Evolutionary conservation across 2,888 invertebrate species (phyloP).

Genomic region (Meteorus colon): DNA sequence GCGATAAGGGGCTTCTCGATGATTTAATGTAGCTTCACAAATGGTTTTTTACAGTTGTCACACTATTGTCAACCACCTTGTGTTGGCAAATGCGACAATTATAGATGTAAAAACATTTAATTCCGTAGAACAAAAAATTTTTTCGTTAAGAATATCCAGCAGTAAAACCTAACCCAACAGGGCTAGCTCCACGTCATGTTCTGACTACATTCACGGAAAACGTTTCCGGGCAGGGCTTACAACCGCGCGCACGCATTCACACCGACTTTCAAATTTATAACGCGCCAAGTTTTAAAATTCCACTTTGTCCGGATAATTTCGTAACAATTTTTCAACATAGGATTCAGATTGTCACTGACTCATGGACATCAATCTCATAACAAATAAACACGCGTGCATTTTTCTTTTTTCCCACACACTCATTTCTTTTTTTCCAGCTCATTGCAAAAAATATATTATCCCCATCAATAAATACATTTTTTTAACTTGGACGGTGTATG

Average conservation of each 20-base stretch:
- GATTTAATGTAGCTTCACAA: constrained; percentile 23
- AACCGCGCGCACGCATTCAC: background rate
- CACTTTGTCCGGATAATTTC: no score
- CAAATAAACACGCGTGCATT: no score
- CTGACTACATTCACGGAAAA: constrained; percentile 61
- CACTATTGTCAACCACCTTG: constrained; percentile 65
- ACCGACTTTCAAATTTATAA: background rate
- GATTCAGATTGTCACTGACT: no score
- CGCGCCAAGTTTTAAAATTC: constrained; percentile 8
- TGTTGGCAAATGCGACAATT: constrained; percentile 76
- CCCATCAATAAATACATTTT: no score
- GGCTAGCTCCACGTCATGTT: constrained; percentile 75
- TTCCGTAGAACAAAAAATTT: constrained; percentile 78
- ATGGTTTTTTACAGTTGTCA: constrained; percentile 22
- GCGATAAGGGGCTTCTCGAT: constrained; percentile 60
- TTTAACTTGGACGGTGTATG: no score
- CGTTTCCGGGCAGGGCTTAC: constrained; percentile 35
- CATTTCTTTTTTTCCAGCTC: no score
- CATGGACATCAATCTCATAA: no score
- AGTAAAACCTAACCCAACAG: constrained; percentile 83
- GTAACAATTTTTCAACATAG: no score
- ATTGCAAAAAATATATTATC: no score
- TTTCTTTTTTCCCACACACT: no score
- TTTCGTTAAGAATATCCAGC: constrained; percentile 79
- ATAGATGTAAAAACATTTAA: constrained; percentile 76